Base-by-base conservation (phyloP, 2,888 invertebrate species). In the Ctena decussata region DNA sequence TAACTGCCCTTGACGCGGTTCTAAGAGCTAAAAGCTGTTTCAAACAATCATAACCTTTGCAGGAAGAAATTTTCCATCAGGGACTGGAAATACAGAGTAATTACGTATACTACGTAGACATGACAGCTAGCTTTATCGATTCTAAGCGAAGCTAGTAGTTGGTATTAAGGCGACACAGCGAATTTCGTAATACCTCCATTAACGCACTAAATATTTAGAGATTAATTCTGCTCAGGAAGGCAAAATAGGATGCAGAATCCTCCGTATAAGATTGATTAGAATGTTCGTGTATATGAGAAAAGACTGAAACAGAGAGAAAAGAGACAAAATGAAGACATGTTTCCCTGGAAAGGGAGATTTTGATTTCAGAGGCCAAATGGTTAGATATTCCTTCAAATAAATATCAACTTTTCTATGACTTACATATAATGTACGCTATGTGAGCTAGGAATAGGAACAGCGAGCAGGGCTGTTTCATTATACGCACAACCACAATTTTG, bases 41-140 rank as follows among this genome's bases (percentile, higher is more conserved):
- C 78, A 76, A 85, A 81, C 74, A 65, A 71, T 21, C 74, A 81
- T 81, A 74, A 73, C 69, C 76, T 80, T 73, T 65, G 74, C 77
- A 60, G 72, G 70, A 70, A 73, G 65, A 65, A 80, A 82, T 80
- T 77, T 77, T 80, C 70, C 80, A 77, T 74, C 41, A 46, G 79
- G 80, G 73, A 77, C 18, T 41, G 41, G 72, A 57, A 57, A 74
- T 65, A 72, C 69, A 77, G 49, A 57, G 77, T 77, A 80, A 80
- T 82, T 85, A 80, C 77, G 82, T 86, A 82, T 80, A 82, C 80
- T 82, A 74, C 77, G 86, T 80, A 80, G 82, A 77, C 49, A 39
- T 53, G 77, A 70, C 72, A 73, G 60, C 80, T 37, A 49, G 69
- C 27, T 57, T 57, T 86, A 86, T 86, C 80, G 86, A 86, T 86